Percentiles rank a stretch among this genome's conserved stretches.
These are phyloP conservation scores for Drosophila punjabiensis DNA, from an alignment of 1,140 invertebrate genomes.

Conservation along the genomic window DNA sequence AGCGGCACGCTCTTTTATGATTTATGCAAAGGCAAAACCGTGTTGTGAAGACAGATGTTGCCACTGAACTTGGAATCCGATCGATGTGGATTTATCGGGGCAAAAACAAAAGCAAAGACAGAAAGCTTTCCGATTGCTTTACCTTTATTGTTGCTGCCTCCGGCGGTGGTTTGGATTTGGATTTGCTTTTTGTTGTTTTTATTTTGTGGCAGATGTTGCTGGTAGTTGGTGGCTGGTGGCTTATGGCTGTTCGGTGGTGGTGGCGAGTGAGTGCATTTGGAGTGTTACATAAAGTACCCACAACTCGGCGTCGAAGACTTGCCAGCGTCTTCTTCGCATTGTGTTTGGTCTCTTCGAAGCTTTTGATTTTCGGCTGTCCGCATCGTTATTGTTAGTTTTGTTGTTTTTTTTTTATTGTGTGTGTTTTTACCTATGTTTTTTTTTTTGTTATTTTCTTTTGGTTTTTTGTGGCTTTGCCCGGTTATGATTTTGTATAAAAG, in stretches of 20 bases:
- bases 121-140: conserved; percentile 37
- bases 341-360: conserved; percentile 57
- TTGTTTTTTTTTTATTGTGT: conserved; percentile 26
- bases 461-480: conserved; percentile 54
- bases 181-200: conserved; percentile 24
- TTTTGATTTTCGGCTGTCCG: conserved; percentile 55
- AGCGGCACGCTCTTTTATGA: conserved; percentile 9
- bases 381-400: conserved; percentile 33
- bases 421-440: conserved; percentile 22
- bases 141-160: conserved; percentile 2
- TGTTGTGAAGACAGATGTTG: conserved; percentile 48
- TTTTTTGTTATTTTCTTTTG: neutral
- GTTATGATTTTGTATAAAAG: conserved; percentile 80
- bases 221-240: conserved; percentile 37
- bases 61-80: conserved; percentile 68
- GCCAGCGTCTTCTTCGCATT: conserved; percentile 53
- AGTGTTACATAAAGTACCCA: conserved; percentile 75
- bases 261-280: conserved; percentile 77
- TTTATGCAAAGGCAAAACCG: conserved; percentile 19
- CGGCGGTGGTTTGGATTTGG: conserved; percentile 9
- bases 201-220: conserved; percentile 43
- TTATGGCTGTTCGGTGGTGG: neutral
- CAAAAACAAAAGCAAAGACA: conserved; percentile 51
- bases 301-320: conserved; percentile 46
- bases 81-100: conserved; percentile 54